These are phyloP conservation scores for Argyresthia albistria DNA, from an alignment of 2,888 invertebrate species.

Conservation along the genomic window DNA sequence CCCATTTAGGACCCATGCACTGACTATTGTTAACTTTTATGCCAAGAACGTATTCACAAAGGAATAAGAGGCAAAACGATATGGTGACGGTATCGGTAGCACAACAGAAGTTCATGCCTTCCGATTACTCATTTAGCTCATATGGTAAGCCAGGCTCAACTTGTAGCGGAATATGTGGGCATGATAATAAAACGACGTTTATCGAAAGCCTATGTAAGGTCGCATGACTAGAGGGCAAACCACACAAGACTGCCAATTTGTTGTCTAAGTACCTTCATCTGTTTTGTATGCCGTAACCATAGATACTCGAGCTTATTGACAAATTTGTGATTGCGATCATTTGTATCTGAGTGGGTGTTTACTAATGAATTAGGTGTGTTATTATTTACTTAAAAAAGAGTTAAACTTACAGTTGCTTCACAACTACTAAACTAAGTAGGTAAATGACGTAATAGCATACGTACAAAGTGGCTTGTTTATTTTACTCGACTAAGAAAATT, in stretches of 20 bases:
- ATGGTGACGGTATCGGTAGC: slow-evolving; percentile 1
- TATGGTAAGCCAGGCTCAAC: slow-evolving; percentile 3
- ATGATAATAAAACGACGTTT: slow-evolving; percentile 2
- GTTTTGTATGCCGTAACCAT: neutral
- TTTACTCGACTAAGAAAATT: no score
- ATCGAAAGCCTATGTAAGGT: slow-evolving; percentile 4
- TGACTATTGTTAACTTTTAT: no score
- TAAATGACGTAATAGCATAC: no score
- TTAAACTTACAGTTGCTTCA: no score
- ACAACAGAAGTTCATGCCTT: neutral
- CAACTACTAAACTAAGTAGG: no score
- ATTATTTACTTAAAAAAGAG: no score
- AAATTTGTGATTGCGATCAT: neutral
- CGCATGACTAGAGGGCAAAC: slow-evolving; percentile 3
- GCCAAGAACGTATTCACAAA: no score
- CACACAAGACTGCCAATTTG: slow-evolving; percentile 4
- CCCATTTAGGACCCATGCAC: neutral
- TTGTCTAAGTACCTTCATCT: neutral
- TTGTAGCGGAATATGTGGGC: neutral
- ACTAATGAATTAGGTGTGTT: neutral
- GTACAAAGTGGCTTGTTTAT: no score
- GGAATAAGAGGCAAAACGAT: no score
- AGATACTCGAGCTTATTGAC: no score
- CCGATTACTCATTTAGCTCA: slow-evolving; percentile 2
- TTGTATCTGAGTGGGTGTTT: neutral